Evolutionary conservation across 2,113 vertebrate genomes (phyloP).

Genomic region (Pollimyrus isidori): DNA sequence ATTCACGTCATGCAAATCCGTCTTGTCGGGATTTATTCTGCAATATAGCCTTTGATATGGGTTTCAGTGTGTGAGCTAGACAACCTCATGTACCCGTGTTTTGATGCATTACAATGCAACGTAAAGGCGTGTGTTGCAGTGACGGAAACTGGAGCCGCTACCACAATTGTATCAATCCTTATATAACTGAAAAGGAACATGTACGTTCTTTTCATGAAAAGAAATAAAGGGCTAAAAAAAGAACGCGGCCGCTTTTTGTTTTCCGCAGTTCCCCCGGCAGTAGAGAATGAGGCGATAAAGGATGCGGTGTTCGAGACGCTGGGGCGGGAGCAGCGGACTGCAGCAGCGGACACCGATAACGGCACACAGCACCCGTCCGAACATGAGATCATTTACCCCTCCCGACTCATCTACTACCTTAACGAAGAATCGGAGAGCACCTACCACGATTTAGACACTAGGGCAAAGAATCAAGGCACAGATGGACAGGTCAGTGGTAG

Average conservation of each 20-base stretch:
- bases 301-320: constrained; percentile 53
- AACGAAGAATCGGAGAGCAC: constrained; percentile 89
- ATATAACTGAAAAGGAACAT: constrained; percentile 25
- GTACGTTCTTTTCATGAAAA: constrained; percentile 11
- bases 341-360: constrained; percentile 68
- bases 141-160: constrained; percentile 22
- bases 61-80: background rate
- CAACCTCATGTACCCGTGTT: background rate
- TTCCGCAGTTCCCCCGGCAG: constrained; percentile 50
- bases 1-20: background rate
- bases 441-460: constrained; percentile 88
- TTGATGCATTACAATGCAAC: constrained; percentile 7
- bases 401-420: constrained; percentile 89
- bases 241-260: constrained; percentile 11
- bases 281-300: constrained; percentile 54
- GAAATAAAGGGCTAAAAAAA: constrained; percentile 20
- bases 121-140: constrained; percentile 22
- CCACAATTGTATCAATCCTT: constrained; percentile 18
- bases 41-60: background rate
- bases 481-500: constrained; percentile 72
- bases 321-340: constrained; percentile 50
- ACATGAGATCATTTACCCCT: constrained; percentile 82
- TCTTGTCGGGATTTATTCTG: background rate
- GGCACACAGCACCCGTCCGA: constrained; percentile 63
- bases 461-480: constrained; percentile 72